Base-by-base conservation (phyloP, 2,888 invertebrate genomes). In the Cremastobaeus sp. region DNA sequence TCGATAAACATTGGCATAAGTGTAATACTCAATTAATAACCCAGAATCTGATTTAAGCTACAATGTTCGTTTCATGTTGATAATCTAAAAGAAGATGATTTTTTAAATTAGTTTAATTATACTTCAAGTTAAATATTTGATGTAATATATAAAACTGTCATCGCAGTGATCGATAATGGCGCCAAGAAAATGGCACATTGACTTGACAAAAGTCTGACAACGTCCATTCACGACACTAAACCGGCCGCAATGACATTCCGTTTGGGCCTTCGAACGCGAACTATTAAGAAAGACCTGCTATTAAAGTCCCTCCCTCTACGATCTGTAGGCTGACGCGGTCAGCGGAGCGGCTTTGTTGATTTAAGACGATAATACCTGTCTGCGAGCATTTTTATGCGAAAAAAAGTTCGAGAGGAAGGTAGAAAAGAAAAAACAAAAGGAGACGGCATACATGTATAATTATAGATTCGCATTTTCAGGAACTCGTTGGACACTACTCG, bases 171-270 rank as follows among this genome's bases (percentile, higher is more conserved):
- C 65, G 50, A 57, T 65, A 65, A 59, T 54, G 66, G 60, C 65
- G 59, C 65, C 72, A 59, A 57, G 65, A 72, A 72, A 65, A 72
- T 65, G 72, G 57, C 65, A 65, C 65, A 62, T 64, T 65, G 50
- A 66, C 72, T 66, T 60, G 66, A 66, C 45, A 72, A 72, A 68
- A 65, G 52, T 72, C 77, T 75, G 81, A 78, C 80, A 80, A 74
- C 71, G 69, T 72, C 76, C 77, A 79, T 77, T 82, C 82, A 80
- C 80, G 78, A 80, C 81, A 83, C 82, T 81, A 84, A 85, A 85
- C 84, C 84, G 82, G 82, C 79, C 76, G 84, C 85, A 85, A 85
- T 85, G 85, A 85, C 85, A 85, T 85, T 85, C 81, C 79, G 83
- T 85, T 85, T 83, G 80, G 78, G 41, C 76, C 74, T 76, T 71